These are phyloP conservation scores for Falco naumanni DNA, from an alignment of 2,797 vertebrate genomes.

Conservation along the genomic window DNA sequence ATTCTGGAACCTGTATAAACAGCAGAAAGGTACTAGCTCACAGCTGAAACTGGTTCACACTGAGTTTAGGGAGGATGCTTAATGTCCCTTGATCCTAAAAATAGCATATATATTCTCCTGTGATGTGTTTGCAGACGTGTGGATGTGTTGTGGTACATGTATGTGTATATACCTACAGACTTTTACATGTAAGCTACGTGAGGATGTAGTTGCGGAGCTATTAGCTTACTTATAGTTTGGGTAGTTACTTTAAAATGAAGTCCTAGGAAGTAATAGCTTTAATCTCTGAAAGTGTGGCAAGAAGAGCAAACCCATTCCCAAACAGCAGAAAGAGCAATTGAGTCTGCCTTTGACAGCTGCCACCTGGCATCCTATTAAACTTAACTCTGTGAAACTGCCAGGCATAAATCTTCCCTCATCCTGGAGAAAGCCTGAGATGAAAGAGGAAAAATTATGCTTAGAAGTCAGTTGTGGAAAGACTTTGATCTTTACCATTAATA, in stretches of 20 bases:
- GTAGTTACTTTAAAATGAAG: neutral
- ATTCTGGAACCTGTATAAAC: slow-evolving; percentile 3
- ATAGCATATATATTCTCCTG: neutral
- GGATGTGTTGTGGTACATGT: neutral
- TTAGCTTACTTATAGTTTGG: neutral
- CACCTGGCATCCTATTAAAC: slow-evolving; percentile 55
- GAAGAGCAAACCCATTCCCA: slow-evolving; percentile 16
- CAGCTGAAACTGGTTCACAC: slow-evolving; percentile 6
- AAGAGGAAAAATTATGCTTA: slow-evolving; percentile 40
- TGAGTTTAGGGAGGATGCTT: neutral
- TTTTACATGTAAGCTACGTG: neutral
- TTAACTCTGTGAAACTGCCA: slow-evolving; percentile 41
- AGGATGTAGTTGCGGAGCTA: neutral
- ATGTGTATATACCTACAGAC: neutral
- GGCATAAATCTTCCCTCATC: slow-evolving; percentile 32
- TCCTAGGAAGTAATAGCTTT: neutral
- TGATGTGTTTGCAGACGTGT: neutral
- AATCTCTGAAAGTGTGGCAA: neutral
- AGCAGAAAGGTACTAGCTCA: slow-evolving; percentile 19
- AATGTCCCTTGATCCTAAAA: neutral
- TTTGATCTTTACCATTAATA: slow-evolving; percentile 49
- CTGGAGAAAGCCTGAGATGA: slow-evolving; percentile 49
- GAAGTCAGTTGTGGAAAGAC: slow-evolving; percentile 24
- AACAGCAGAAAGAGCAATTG: slow-evolving; percentile 17
- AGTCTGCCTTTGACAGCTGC: slow-evolving; percentile 47